phyloP scores from a whole-genome alignment of 92 coral and sea anemone species.

The Metridium senile region DNA sequence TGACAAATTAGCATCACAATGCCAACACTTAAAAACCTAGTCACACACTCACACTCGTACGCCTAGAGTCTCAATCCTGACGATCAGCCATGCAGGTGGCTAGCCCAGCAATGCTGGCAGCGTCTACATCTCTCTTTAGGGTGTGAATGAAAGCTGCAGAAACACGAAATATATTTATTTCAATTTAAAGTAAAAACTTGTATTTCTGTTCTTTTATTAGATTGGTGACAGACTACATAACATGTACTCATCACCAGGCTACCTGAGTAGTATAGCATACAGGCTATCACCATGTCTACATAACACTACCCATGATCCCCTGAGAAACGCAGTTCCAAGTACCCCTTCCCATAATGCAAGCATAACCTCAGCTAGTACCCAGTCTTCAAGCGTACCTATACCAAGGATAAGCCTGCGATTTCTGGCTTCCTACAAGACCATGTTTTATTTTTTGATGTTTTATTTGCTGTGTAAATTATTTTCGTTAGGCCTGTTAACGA shows the following conservation, averaged over 20 bases:
- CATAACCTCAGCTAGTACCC: slow-evolving; percentile 13
- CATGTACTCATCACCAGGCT: slow-evolving; percentile 62
- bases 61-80: too few species aligned
- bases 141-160: too few species aligned
- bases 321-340: slow-evolving; percentile 23
- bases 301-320: slow-evolving; percentile 45
- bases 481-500: slow-evolving; percentile 44
- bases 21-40: too few species aligned
- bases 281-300: slow-evolving; percentile 79
- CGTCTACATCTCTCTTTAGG: too few species aligned
- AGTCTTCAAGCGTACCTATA: slow-evolving; percentile 22
- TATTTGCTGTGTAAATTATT: slow-evolving; percentile 60
- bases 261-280: slow-evolving; percentile 65
- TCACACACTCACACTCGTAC: too few species aligned
- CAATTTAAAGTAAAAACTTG: too few species aligned
- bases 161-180: too few species aligned
- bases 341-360: slow-evolving; percentile 14
- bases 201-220: slow-evolving; percentile 32
- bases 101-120: too few species aligned
- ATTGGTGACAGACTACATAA: slow-evolving; percentile 65
- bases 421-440: slow-evolving; percentile 87
- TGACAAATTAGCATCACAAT: too few species aligned
- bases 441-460: slow-evolving; percentile 68
- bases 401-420: slow-evolving; percentile 91
- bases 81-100: too few species aligned